Base-by-base conservation (phyloP, 1,140 invertebrate genomes). In the Octopus sinensis region DNA sequence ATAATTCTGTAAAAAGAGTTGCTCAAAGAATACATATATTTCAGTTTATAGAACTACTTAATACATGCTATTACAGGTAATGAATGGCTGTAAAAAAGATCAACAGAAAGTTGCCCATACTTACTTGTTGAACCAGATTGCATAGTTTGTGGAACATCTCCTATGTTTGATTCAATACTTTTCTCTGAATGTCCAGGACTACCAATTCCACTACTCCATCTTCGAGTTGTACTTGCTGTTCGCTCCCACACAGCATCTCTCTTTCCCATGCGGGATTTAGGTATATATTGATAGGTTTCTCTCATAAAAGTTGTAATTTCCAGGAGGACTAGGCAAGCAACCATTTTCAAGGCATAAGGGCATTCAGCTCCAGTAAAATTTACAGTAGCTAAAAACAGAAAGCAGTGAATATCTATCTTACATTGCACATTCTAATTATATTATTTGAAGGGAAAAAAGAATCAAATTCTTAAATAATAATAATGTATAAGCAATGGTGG, bases 291-390 rank as follows among this genome's bases (percentile, higher is more conserved):
- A 90, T 98, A 99, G 0, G 97, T 98, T 91, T 99, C 98, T 17
- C 98, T 92, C 43, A 99, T 91, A 90, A 99, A 99, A 0, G 97
- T 94, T 0, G 98, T 99, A 53, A 99, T 98, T 93, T 99, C 98
- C 85, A 96, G 93, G 5, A 99, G 92, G 5, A 99, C 92, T 68
- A 97, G 94, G 89, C 97, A 98, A 2, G 97, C 97, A 12, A 99
- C 93, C 83, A 99, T 92, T 86, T 97, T 94, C 7, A 99, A 91
- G 3, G 97, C 96, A 81, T 96, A 93, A 1, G 98, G 98, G 91
- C 98, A 99, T 51, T 93, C 93, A 51, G 94, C 94, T 76, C 96
- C 96, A 82, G 94, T 95, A 0, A 93, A 91, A 89, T 96, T 95
- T 12, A 98, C 95, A 82, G 95, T 96, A 0, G 95, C 95, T 96